Percentiles rank a stretch among this genome's conserved stretches.
Evolutionary conservation across 2,113 vertebrate genomes (phyloP).

Genomic region (Perca fluviatilis): DNA sequence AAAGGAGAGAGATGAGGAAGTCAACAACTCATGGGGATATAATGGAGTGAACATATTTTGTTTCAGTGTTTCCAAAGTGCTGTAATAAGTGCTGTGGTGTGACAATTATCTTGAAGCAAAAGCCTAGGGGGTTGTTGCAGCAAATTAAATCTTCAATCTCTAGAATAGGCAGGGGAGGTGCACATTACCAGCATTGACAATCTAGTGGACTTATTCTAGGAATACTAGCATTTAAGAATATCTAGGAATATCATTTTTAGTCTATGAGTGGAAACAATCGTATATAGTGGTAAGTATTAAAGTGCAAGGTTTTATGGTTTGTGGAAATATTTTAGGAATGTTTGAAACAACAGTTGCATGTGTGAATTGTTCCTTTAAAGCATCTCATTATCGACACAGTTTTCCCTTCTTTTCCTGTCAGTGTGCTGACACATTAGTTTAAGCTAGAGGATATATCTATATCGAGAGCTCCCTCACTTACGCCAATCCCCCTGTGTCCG

Average conservation of each 20-base stretch:
- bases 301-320: not conserved
- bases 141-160: slow-evolving; percentile 65
- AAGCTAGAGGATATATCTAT: slow-evolving; percentile 27
- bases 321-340: not conserved
- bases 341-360: slow-evolving; percentile 12
- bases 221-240: not conserved
- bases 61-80: slow-evolving; percentile 65
- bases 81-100: slow-evolving; percentile 72
- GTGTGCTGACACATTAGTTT: slow-evolving; percentile 65
- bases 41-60: slow-evolving; percentile 66
- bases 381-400: slow-evolving; percentile 24
- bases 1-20: slow-evolving; percentile 59
- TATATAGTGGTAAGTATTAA: not conserved
- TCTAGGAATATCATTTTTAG: not conserved
- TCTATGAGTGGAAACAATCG: not conserved
- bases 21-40: slow-evolving; percentile 67
- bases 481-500: slow-evolving; percentile 45
- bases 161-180: slow-evolving; percentile 3
- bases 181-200: slow-evolving; percentile 46
- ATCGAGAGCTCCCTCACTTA: slow-evolving; percentile 30
- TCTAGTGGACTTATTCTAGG: slow-evolving; percentile 7
- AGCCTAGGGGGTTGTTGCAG: slow-evolving; percentile 51
- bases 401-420: slow-evolving; percentile 30
- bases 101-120: slow-evolving; percentile 68
- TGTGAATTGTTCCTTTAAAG: slow-evolving; percentile 19